A percentile compares a stretch with the other conserved stretches of the same genome.
Conservation (phyloP, 2,797 vertebrate species). For the Cercopithecus hamlyni region DNA sequence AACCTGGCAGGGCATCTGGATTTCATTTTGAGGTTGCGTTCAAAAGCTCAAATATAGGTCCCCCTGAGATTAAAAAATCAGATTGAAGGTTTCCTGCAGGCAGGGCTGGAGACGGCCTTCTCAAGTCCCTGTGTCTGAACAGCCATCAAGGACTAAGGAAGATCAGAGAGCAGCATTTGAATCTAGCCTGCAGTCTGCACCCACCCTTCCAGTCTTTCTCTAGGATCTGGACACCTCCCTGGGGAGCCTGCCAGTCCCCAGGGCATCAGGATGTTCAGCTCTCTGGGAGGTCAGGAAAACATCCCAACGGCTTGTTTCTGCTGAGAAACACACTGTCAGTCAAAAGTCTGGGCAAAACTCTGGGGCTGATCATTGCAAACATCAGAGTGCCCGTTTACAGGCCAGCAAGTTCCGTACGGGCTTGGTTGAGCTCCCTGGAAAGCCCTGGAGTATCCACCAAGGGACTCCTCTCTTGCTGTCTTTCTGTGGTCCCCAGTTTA, state of each 20-base stretch:
- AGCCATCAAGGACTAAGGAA: not conserved
- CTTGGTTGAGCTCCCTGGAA: not conserved
- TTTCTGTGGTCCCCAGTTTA: not conserved
- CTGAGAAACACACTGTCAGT: not conserved
- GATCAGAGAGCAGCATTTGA: not conserved
- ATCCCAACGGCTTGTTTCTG: not conserved
- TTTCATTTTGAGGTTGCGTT: not conserved
- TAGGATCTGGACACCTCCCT: not conserved
- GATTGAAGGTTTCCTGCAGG: not conserved
- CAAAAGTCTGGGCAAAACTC: not conserved
- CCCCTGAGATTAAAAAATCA: not conserved
- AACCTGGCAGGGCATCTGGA: not conserved
- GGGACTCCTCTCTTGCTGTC: constrained; percentile 18
- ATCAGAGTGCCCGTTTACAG: not conserved
- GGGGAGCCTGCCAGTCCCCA: not conserved
- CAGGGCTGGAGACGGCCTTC: not conserved
- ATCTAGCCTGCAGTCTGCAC: not conserved
- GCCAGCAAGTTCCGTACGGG: too few species aligned
- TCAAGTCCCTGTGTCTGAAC: not conserved
- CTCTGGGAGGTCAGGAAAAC: not conserved
- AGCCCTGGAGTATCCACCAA: not conserved
- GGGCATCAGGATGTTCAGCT: not conserved
- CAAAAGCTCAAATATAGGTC: not conserved
- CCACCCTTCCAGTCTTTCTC: not conserved
- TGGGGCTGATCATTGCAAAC: not conserved